Percentiles rank a stretch among this genome's conserved stretches.
These are phyloP conservation scores for Coregonus suidteri DNA, from an alignment of 2,797 vertebrate genomes.

Conservation along the genomic window DNA sequence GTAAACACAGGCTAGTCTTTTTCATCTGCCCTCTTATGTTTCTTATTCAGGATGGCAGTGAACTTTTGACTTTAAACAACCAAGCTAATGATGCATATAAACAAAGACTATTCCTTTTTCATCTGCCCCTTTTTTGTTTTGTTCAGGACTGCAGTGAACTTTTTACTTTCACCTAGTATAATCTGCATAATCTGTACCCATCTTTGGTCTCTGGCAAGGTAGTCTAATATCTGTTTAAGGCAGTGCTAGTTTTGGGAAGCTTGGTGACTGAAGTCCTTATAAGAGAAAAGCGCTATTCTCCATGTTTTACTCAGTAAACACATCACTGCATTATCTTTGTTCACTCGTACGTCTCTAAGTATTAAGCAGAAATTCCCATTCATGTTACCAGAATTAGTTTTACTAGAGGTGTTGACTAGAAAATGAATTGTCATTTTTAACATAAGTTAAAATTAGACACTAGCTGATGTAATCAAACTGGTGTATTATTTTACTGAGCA, in stretches of 20 bases:
- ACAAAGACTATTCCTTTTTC: background rate
- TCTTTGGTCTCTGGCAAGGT: too few species aligned
- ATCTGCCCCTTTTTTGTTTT: background rate
- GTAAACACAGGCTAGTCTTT: background rate
- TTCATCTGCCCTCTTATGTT: background rate
- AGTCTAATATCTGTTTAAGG: background rate
- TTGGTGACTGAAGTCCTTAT: background rate
- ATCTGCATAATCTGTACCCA: background rate
- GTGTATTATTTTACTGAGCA: constrained; percentile 24
- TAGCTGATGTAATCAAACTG: background rate
- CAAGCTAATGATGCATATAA: background rate
- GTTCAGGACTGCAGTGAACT: background rate
- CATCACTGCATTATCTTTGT: background rate
- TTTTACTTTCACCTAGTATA: background rate
- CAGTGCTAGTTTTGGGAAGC: background rate
- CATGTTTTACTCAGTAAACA: constrained; percentile 10
- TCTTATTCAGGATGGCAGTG: background rate
- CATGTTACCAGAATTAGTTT: too few species aligned
- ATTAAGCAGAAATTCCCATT: background rate
- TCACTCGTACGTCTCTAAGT: background rate
- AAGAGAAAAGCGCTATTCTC: background rate
- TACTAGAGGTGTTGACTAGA: background rate
- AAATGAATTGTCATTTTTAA: background rate
- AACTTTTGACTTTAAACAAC: background rate
- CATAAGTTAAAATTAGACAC: background rate